Evolutionary conservation across 2,888 invertebrate genomes (phyloP).

Genomic region (Hemicrepidius hirtus): DNA sequence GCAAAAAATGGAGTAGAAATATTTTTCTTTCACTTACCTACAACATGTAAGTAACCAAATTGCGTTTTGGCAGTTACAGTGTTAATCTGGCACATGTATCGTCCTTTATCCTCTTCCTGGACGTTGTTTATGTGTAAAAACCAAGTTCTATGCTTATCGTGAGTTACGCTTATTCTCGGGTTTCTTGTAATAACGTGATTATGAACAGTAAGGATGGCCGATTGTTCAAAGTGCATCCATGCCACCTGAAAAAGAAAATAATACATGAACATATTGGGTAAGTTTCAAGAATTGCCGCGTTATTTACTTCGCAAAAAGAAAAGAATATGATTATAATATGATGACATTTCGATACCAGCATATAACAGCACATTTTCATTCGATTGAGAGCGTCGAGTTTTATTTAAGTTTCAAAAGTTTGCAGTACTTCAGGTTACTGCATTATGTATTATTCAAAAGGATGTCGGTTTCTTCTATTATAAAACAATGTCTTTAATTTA

Average conservation of each 20-base stretch:
- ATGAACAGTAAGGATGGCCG: constrained; percentile 93
- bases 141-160: constrained; percentile 95
- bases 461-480: constrained; percentile 42
- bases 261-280: constrained; percentile 4
- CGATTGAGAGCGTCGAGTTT: constrained; percentile 44
- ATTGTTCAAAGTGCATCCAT: constrained; percentile 97
- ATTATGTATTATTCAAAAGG: constrained; percentile 54
- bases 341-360: constrained; percentile 47
- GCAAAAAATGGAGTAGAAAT: too few relatives aligned
- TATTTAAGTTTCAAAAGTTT: constrained; percentile 51
- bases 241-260: constrained; percentile 82
- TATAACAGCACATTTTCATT: constrained; percentile 37
- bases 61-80: constrained; percentile 95
- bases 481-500: constrained; percentile 57
- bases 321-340: constrained; percentile 26
- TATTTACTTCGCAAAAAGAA: constrained; percentile 20
- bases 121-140: constrained; percentile 94
- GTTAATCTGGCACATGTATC: constrained; percentile 97
- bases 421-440: constrained; percentile 46
- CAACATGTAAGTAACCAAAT: constrained; percentile 93
- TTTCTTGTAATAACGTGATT: constrained; percentile 96
- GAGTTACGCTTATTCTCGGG: constrained; percentile 92
- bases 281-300: constrained; percentile 10
- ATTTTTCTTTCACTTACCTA: too few relatives aligned
- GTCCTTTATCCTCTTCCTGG: constrained; percentile 92